A percentile compares a stretch with the other conserved stretches of the same genome.
Conservation (phyloP, 2,888 invertebrate genomes). For the Imbricaverruca yamaguchii region DNA sequence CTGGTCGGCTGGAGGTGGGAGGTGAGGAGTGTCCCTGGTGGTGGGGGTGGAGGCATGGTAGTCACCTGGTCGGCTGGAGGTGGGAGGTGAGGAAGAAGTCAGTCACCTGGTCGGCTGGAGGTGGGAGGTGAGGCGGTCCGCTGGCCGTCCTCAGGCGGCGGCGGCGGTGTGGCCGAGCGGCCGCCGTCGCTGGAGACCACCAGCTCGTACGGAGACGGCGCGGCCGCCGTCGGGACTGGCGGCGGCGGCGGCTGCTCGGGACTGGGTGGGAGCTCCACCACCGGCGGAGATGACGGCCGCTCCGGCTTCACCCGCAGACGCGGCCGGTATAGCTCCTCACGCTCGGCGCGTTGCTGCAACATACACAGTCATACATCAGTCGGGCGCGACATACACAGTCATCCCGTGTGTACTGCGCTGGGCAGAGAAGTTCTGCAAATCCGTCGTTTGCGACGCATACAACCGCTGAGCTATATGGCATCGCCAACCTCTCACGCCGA, state of each 20-base stretch:
- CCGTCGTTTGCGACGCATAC: too few relatives aligned
- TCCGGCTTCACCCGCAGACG: slow-evolving; percentile 53
- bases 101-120: not conserved
- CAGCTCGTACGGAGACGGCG: slow-evolving; percentile 18
- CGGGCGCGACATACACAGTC: too few relatives aligned
- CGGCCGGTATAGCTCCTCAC: slow-evolving; percentile 76
- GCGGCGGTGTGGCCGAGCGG: not conserved
- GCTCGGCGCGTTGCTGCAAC: slow-evolving; percentile 50
- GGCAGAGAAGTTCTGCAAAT: too few relatives aligned
- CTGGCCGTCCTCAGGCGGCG: slow-evolving; percentile 3
- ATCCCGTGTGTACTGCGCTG: too few relatives aligned
- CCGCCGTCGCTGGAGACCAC: slow-evolving; percentile 24
- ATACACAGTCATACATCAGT: too few relatives aligned
- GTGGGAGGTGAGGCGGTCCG: not conserved
- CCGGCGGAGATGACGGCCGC: slow-evolving; percentile 19
- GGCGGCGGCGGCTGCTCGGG: slow-evolving; percentile 19
- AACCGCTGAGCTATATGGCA: too few relatives aligned
- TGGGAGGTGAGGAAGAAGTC: too few relatives aligned
- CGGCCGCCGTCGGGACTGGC: slow-evolving; percentile 22
- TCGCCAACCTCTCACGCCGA: too few relatives aligned
- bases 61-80: too few relatives aligned
- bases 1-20: too few relatives aligned
- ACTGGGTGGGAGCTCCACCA: slow-evolving; percentile 24
- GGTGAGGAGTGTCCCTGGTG: too few relatives aligned
- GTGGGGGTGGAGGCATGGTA: too few relatives aligned